Evolutionary conservation across 2,888 invertebrate species (phyloP).

Genomic region (Eupithecia exiguata): DNA sequence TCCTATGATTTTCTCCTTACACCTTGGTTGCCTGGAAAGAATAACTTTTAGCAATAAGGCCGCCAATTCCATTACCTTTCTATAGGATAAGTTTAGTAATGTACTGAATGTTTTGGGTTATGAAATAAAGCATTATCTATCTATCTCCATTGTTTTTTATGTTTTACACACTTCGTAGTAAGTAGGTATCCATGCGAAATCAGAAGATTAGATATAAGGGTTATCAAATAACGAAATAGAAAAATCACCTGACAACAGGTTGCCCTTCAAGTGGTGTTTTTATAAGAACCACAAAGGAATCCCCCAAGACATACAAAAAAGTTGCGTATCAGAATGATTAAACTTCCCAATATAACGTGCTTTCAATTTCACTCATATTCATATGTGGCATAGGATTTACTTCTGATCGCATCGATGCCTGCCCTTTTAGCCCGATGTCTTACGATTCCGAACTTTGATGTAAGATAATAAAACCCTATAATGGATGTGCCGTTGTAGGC

Average conservation of each 20-base stretch:
- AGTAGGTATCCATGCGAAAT: background rate
- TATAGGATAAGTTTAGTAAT: too few relatives aligned
- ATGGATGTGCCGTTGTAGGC: slow-evolving; percentile 71
- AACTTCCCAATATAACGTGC: slow-evolving; percentile 51
- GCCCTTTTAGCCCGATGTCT: slow-evolving; percentile 54
- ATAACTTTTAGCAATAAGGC: too few relatives aligned
- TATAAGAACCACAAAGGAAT: slow-evolving; percentile 70
- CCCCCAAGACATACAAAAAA: slow-evolving; percentile 65
- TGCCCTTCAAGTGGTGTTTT: slow-evolving; percentile 24
- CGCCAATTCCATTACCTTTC: too few relatives aligned
- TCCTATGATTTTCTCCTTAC: too few relatives aligned
- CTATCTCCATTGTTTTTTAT: background rate
- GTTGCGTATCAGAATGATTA: slow-evolving; percentile 69
- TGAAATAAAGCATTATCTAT: too few relatives aligned
- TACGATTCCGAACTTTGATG: slow-evolving; percentile 74
- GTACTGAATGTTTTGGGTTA: too few relatives aligned
- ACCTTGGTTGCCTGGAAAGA: too few relatives aligned
- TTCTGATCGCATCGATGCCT: slow-evolving; percentile 50
- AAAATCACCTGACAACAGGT: slow-evolving; percentile 29
- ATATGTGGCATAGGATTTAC: slow-evolving; percentile 54
- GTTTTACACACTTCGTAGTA: background rate
- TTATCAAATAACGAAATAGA: slow-evolving; percentile 18
- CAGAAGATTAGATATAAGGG: background rate
- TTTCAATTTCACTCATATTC: slow-evolving; percentile 63
- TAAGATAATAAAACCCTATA: slow-evolving; percentile 78